Base-by-base conservation (phyloP, 2,113 vertebrate genomes). In the Geothlypis trichas region DNA sequence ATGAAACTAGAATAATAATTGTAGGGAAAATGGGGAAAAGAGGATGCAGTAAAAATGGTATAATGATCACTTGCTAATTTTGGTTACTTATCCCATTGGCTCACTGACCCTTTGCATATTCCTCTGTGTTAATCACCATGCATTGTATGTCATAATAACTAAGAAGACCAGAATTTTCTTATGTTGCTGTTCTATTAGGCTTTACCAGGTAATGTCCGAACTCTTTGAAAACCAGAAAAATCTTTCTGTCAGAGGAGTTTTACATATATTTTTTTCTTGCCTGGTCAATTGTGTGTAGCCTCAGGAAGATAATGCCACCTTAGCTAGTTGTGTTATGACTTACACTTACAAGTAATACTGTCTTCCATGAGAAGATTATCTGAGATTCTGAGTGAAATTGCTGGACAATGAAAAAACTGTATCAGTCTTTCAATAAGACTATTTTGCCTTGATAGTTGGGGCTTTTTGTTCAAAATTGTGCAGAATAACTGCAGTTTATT, bases 21-120 rank as follows among this genome's bases (percentile, higher is more conserved):
- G 20, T 57, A 93, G 47, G 27, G 41, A 5, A 89, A 92, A 88
- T 63, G 52, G 44, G 37, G 42, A 73, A 96, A 95, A 87, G 57
- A 92, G 47, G 44, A 96, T 75, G 85, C 35, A 84, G 44, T 81
- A 86, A 90, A 94, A 92, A 84, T 46, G 75, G 57, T 65, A 66
- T 94, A 94, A 95, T 95, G 28, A 95, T 92, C 37, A 81, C 72
- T 94, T 96, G n/a, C 61, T 94, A 93, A 96, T 93, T 95, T 93
- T 75, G 54, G 41, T 75, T 90, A 33, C 52, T 86, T 69, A 68
- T 94, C 49, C 41, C 46, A 68, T 46, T 68, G 79, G 44, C 44
- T 93, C 87, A 62, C 72, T 95, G 92, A 94, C 83, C 85, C 57
- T 74, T 52, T 74, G 35, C 26, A n/a, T 83, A 42, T 93, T 95